These are phyloP conservation scores for Oenanthe melanoleuca DNA, from an alignment of 2,113 vertebrate genomes.

Conservation along the genomic window DNA sequence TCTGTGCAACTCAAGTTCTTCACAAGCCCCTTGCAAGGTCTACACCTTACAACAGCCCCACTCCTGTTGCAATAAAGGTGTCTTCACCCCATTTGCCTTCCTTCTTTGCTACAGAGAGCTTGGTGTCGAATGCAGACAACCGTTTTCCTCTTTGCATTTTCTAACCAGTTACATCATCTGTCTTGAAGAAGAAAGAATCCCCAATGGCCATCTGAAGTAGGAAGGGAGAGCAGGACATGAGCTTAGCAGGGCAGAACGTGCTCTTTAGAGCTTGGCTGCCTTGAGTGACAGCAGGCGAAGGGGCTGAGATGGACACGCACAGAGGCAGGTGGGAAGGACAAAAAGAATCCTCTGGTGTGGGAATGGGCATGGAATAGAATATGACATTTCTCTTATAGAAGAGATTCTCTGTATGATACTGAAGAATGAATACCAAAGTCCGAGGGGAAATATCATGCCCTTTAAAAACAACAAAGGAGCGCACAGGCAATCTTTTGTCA, in stretches of 20 bases:
- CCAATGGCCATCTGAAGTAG: constrained; percentile 17
- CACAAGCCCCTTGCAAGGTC: not conserved
- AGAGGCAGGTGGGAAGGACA: constrained; percentile 38
- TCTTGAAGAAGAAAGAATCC: constrained; percentile 5
- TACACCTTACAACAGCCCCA: not conserved
- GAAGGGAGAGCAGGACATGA: not conserved
- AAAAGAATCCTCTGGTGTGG: constrained; percentile 15
- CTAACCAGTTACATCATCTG: constrained; percentile 37
- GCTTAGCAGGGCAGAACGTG: constrained; percentile 60
- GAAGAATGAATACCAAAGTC: constrained; percentile 49
- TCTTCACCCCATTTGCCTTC: not conserved
- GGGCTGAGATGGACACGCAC: not conserved
- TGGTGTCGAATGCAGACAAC: not conserved
- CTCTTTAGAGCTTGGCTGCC: constrained; percentile 53
- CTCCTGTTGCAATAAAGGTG: not conserved
- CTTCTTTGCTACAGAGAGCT: not conserved
- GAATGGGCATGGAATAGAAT: constrained; percentile 26
- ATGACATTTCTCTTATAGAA: constrained; percentile 61
- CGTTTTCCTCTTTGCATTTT: not conserved
- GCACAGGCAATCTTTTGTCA: constrained; percentile 47
- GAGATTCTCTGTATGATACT: constrained; percentile 36
- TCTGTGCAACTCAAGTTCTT: not conserved
- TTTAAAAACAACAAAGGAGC: constrained; percentile 54
- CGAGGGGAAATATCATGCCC: constrained; percentile 62
- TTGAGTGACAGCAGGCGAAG: constrained; percentile 24